Conservation (phyloP, 2,888 invertebrate genomes). For the Hydroisotoma schaefferi region DNA sequence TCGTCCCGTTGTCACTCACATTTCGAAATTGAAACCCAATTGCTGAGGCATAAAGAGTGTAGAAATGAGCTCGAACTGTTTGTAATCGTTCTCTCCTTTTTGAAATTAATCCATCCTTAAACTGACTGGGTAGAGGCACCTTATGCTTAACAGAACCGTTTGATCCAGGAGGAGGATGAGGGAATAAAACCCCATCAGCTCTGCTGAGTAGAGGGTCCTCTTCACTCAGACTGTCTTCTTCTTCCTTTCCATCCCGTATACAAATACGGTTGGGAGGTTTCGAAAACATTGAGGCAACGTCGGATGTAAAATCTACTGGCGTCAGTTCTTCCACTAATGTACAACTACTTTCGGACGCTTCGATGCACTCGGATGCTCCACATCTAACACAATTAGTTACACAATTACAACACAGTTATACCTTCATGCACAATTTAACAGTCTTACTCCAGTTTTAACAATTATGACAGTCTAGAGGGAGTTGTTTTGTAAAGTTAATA, state of each 20-base stretch:
- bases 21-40: conserved; percentile 58
- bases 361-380: conserved; percentile 40
- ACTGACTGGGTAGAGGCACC: conserved; percentile 3
- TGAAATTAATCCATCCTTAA: conserved; percentile 21
- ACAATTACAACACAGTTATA: no score
- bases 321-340: conserved; percentile 46
- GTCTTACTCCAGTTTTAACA: no score
- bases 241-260: not conserved
- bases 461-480: no score
- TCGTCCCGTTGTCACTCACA: conserved; percentile 54
- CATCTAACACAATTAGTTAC: conserved; percentile 17
- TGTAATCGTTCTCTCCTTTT: conserved; percentile 52
- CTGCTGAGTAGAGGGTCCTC: conserved; percentile 13
- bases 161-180: not conserved
- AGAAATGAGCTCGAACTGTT: conserved; percentile 59
- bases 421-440: no score
- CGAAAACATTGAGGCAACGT: not conserved
- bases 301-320: conserved; percentile 20
- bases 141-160: not conserved
- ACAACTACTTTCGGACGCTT: conserved; percentile 48
- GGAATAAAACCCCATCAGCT: conserved; percentile 22
- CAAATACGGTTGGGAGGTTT: not conserved
- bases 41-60: conserved; percentile 58
- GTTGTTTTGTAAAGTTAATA: no score
- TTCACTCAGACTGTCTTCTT: conserved; percentile 1